phyloP scores from a whole-genome alignment of 2,797 vertebrate species.

The Eidolon dupreanum region DNA sequence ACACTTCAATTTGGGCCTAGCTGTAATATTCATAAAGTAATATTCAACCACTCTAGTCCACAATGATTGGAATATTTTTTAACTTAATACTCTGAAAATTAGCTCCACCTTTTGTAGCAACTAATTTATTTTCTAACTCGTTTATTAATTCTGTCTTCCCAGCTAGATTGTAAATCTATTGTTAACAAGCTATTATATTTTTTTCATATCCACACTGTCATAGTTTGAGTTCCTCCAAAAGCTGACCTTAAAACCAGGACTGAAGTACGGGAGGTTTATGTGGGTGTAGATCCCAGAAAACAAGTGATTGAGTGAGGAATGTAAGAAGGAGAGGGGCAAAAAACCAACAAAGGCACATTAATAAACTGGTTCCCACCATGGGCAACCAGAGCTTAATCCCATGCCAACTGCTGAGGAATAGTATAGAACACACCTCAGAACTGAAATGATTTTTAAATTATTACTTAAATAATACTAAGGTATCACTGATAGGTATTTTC shows the following conservation, averaged over 20 bases:
- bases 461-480: slow-evolving; percentile 28
- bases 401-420: neutral
- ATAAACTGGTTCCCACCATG: neutral
- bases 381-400: neutral
- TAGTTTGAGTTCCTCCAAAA: slow-evolving; percentile 13
- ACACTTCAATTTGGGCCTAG: neutral
- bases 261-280: neutral
- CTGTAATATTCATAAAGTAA: neutral
- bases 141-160: neutral
- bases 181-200: neutral
- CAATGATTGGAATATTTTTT: neutral
- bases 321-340: neutral
- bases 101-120: neutral
- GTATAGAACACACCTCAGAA: neutral
- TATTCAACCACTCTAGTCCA: neutral
- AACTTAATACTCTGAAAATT: slow-evolving; percentile 17
- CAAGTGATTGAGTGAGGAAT: neutral
- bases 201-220: neutral
- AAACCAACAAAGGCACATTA: neutral
- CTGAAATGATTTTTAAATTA: slow-evolving; percentile 17
- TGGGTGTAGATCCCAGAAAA: slow-evolving; percentile 22
- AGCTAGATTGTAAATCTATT: neutral
- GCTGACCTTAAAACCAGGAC: neutral
- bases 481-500: slow-evolving; percentile 61
- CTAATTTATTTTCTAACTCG: slow-evolving; percentile 23